phyloP scores from a whole-genome alignment of 2,888 invertebrate species.

The Pardosa pseudoannulata region DNA sequence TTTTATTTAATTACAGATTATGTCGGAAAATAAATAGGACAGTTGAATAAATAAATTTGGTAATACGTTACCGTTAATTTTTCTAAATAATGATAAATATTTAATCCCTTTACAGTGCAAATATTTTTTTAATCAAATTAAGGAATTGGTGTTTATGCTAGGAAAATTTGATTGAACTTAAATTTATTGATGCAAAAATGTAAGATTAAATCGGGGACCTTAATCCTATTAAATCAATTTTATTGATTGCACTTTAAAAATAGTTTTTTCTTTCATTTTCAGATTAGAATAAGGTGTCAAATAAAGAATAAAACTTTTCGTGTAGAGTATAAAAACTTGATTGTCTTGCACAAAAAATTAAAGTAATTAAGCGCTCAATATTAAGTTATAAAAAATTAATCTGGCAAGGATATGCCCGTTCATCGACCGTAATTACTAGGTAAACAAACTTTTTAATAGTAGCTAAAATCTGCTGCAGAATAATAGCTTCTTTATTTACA shows the following conservation, averaged over 20 bases:
- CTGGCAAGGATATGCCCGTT: background rate
- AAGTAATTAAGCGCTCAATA: constrained; percentile 2
- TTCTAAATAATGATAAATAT: no score
- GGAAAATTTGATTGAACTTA: no score
- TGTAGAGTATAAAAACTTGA: background rate
- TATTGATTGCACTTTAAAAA: background rate
- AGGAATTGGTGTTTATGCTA: no score
- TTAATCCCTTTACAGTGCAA: no score
- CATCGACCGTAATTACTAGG: background rate
- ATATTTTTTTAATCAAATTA: no score
- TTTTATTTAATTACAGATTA: no score
- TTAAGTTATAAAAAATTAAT: background rate
- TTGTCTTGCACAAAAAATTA: background rate
- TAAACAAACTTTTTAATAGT: background rate
- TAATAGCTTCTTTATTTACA: background rate
- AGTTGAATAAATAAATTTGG: no score
- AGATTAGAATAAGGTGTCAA: background rate
- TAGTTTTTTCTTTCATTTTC: background rate
- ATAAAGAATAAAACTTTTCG: background rate
- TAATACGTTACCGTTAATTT: no score
- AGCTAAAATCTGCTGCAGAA: background rate
- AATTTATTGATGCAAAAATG: no score
- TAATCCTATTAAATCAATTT: background rate
- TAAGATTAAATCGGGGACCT: background rate
- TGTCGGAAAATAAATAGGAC: no score